Base-by-base conservation (phyloP, 2,888 invertebrate genomes). In the Tetrapedia diversipes region DNA sequence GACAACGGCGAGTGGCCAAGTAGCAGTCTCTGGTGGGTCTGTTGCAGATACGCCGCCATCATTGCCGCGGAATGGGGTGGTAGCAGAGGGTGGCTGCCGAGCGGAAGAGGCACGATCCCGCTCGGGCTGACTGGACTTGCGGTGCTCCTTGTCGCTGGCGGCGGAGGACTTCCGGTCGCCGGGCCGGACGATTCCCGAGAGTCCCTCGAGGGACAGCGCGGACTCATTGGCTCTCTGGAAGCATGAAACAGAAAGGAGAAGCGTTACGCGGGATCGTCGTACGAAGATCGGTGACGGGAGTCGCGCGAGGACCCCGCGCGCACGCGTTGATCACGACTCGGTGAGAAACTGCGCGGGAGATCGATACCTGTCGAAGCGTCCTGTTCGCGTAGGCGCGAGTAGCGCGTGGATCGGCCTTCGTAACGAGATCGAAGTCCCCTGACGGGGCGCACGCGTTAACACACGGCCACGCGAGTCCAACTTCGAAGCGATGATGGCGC, bases 191-290 rank as follows among this genome's bases (percentile, higher is more conserved):
- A 94, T 86, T 93, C 94, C 86, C 93, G 92, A 72, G 97, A 97
- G 90, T 96, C 96, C 88, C 96, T 94, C 69, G 96, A 97, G 85
- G 96, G 95, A 92, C 96, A 96, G 90, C 96, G 94, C 82, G 96
- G 96, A 92, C 96, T 96, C 89, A 92, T 91, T 88, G 93, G 92
- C 92, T 96, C 96, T 93, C 96, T 97, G 95, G 22, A 94, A 94
- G 41, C 70, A 78, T 92, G 93, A 87, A 90, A 89, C 82, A 85
- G 16, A 59, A 64, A 16, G 43, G 54, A 82, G 79, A 53, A 69
- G 85, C 85, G 90, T 67, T 72, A 79, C 66, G 63, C 61, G 76
- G 56, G 56, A 61, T 45, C 32, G 29, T 14, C 2, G 39, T 1
- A n/a, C 0, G 22, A 73, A 10, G n/a, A 24, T 29, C 32, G 19